A percentile compares a stretch with the other conserved stretches of the same genome.
Conservation (phyloP, 2,888 invertebrate species). For the Cenopis cana region DNA sequence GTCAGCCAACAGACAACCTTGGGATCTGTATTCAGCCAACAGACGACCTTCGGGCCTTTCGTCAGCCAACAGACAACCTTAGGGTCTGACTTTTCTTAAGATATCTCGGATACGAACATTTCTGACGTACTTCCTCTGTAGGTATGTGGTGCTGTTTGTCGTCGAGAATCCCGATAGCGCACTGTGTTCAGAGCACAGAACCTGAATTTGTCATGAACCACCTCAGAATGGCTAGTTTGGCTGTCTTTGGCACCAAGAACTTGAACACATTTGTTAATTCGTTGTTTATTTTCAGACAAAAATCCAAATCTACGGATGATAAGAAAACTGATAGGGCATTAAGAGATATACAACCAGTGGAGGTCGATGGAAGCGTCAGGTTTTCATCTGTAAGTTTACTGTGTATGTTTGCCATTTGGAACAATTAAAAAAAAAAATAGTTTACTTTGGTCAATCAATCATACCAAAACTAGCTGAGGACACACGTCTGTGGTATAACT, state of each 20-base stretch:
- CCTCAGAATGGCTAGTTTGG: too few species aligned
- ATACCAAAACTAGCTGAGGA: too few species aligned
- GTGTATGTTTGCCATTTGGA: background rate
- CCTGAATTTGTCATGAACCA: too few species aligned
- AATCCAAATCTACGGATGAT: constrained; percentile 77
- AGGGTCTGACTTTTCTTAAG: too few species aligned
- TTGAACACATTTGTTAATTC: constrained; percentile 15
- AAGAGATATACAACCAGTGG: constrained; percentile 81
- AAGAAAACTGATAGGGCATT: constrained; percentile 79
- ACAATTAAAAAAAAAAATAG: too few species aligned
- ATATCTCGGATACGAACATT: too few species aligned
- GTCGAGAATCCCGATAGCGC: background rate
- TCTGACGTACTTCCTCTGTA: too few species aligned
- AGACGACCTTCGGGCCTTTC: too few species aligned
- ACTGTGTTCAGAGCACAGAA: background rate
- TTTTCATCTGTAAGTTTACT: constrained; percentile 74
- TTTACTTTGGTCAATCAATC: background rate
- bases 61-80: too few species aligned
- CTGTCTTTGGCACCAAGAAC: too few species aligned
- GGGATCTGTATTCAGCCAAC: too few species aligned
- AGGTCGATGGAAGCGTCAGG: constrained; percentile 78
- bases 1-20: too few species aligned
- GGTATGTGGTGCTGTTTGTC: background rate
- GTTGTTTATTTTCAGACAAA: constrained; percentile 67
- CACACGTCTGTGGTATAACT: background rate